Evolutionary conservation across 2,888 invertebrate species (phyloP), one percentile per base, ranked within the genome.

Genomic region (Diarsia brunnea): DNA sequence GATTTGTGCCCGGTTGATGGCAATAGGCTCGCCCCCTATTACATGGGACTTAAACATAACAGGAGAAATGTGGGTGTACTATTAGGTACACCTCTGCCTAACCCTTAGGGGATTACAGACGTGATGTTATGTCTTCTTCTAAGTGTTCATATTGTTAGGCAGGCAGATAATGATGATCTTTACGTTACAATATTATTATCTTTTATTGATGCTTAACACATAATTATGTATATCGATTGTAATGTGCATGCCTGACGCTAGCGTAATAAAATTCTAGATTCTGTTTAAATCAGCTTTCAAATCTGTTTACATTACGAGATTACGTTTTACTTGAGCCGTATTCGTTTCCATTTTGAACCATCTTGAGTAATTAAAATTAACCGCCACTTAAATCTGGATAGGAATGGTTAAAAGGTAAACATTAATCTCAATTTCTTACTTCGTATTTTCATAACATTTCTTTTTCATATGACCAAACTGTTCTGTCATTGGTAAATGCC

Each of bases 291-390:
- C n/a, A 47, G 14, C 31, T 64, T 24, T 14, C 2, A 53, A 61
- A 79, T 49, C 19, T 49, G 31, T 81, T 81, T 24, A 49, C 7
- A 24, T 31, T 43, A 21, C 16, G 14, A 63, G 12, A 63, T 60
- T 58, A 27, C 73, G 43, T 11, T 55, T 21, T 53, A 58, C 38
- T 58, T 51, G n/a, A 61, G 61, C 16, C 27, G 19, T 70, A 85
- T 68, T 75, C 19, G 69, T 70, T 63, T 66, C 10, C 27, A 71
- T 73, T 63, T 73, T 43, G 49, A 73, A 60, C 43, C 68, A 67
- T 58, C 69, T 78, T 24, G 47, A 64, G 47, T 77, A 61, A 75
- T 82, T 73, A 70, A 75, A 82, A 84, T 82, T 69, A 77, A 85
- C 66, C 21, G 49, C 51, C 55, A 19, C 69, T 71, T 77, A 60